Evolutionary conservation across 2,888 invertebrate species (phyloP), one percentile per base, ranked within the genome.

Genomic region (Habrosyne pyritoides): DNA sequence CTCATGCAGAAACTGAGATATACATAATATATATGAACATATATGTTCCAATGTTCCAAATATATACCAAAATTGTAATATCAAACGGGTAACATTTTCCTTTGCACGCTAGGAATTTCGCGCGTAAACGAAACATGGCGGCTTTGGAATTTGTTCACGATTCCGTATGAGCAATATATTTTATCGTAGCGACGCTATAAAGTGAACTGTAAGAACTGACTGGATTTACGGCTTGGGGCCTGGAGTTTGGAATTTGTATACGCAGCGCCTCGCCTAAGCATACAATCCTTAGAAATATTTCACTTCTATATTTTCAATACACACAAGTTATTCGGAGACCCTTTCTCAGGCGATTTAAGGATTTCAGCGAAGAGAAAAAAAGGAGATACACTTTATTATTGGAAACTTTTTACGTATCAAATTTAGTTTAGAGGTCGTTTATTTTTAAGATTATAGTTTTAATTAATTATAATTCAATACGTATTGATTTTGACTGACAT

Each of bases 111-210:
- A 42, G 18, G 42, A 42, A 42, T 18, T 42, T 42, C 42, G 8
- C 18, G 14, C 14, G 42, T 8, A 42, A 18, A 18, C 18, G 42
- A 42, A 42, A 42, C 42, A 42, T 33, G 33, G 33, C 18, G 42
- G 42, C 42, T 1, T 8, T 18, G 42, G 42, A 42, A 42, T 42
- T 42, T 12, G 18, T 42, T 42, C 42, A 18, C 18, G 18, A 42
- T 42, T 33, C n/a, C 33, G n/a, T 30, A 12, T 12, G 12, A 30
- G 30, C 30, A 33, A 42, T 42, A 42, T 42, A 42, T 42, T 42
- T 56, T 50, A 56, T 49, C 52, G 42, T 30, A 30, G 26, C 47
- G 50, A 49, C 30, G 53, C 48, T 50, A 52, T 55, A 26, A 56
- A 56, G 46, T 50, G 42, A 48, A 18, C 22, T 36, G 42, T 50